Evolutionary conservation across 2,888 invertebrate species (phyloP), one percentile per base, ranked within the genome.

Genomic region (Yponomeuta evonymella): DNA sequence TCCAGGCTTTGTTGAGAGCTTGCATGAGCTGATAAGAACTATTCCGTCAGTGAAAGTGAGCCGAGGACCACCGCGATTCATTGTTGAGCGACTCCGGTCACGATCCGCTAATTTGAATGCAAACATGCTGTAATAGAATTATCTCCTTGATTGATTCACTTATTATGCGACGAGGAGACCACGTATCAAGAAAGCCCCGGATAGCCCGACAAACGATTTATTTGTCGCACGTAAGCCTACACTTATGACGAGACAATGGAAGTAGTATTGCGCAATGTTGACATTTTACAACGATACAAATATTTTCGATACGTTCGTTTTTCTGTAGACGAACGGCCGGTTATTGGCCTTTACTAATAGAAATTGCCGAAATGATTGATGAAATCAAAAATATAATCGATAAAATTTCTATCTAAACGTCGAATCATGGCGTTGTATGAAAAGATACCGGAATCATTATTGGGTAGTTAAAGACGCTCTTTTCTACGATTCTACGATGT

Each of bases 141-240:
- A 87, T 86, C 84, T 86, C 75, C 78, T 83, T 87, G 88, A 89
- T 87, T 86, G 87, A 89, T 89, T 81, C 84, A 83, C 82, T 84
- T 85, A 73, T 73, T 73, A 85, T 88, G 83, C 82, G 82, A 84
- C 83, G 86, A 86, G 85, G 84, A 83, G 84, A 43, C 43, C 8
- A 43, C 43, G 83, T 85, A 83, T 84, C 82, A 83, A 83, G 83
- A 84, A 87, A 85, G 82, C 79, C 63, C 65, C 70, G 62, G 63
- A 63, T n/a, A 5, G 29, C 43, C 33, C 70, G 29, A 65, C 65
- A 70, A 70, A 65, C 78, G 78, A 82, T 2, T 83, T 81, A 82
- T 84, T 84, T 83, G 80, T 81, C 81, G 82, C 80, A 84, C 83
- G 82, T 82, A 82, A 81, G 81, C 80, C 29, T 33, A 30, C 81